phyloP scores from a whole-genome alignment of 1,140 invertebrate species.

The Pteromalus puparum region DNA sequence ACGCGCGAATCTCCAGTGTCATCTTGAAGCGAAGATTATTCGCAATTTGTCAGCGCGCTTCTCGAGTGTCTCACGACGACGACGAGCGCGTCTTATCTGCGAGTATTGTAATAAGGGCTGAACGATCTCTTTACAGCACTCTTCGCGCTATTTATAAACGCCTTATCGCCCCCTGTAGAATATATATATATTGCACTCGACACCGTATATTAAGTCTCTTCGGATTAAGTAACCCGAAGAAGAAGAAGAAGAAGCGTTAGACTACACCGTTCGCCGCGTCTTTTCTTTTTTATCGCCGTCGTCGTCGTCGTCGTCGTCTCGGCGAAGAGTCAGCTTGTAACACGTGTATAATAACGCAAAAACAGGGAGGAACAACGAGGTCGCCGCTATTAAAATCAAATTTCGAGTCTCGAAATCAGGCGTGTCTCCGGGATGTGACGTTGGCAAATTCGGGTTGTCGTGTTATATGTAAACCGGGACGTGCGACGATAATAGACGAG shows the following conservation, averaged over 20 bases:
- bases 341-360: too few species aligned
- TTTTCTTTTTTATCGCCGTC: too few species aligned
- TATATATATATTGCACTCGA: not conserved
- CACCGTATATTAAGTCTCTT: not conserved
- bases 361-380: too few species aligned
- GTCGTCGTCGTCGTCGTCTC: too few species aligned
- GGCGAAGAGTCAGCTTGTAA: too few species aligned
- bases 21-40: not conserved
- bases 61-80: not conserved
- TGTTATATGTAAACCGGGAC: constrained; percentile 4
- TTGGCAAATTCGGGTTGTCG: not conserved
- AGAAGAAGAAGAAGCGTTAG: too few species aligned
- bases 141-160: not conserved
- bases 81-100: not conserved
- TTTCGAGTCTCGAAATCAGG: not conserved
- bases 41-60: constrained; percentile 7
- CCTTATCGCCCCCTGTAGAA: not conserved
- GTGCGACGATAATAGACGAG: not conserved
- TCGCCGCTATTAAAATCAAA: not conserved
- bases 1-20: not conserved
- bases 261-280: too few species aligned
- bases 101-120: too few species aligned
- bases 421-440: not conserved
- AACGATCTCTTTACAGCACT: not conserved
- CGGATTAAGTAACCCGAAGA: too few species aligned